Evolutionary conservation across 2,113 vertebrate genomes (phyloP), one percentile per base, ranked within the genome.

Genomic region (Pogona vitticeps): DNA sequence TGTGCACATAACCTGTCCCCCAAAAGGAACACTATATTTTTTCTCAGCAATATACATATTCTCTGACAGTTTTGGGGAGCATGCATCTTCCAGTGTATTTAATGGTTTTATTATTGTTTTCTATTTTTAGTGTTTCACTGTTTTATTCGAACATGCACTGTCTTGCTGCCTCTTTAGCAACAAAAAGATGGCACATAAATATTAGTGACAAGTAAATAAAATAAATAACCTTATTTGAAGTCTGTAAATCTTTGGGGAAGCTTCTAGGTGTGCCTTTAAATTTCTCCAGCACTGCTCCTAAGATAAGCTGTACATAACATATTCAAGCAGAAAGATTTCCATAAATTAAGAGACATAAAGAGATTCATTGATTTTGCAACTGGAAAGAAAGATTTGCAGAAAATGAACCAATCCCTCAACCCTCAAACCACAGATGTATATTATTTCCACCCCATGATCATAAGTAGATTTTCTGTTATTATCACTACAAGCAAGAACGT

Each of bases 331-430:
- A 23, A 61, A 88, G 89, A 71, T 75, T 92, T 92, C 76, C 86
- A 86, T 93, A 87, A 94, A 93, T 93, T 89, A 93, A 91, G 76
- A 89, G 58, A 42, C 26, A 81, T 61, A 91, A 91, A 88, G 3
- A 28, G 61, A 13, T 1, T n/a, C 18, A 73, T 3, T 88, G 85
- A 42, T 80, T 86, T 91, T 83, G 75, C 88, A 15, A 61, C 90
- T 90, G 36, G 58, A 79, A 90, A 89, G 61, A 89, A 89, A 85
- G 18, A 70, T 90, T 92, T 93, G 2, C 40, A 89, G n/a, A 42
- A 93, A 90, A 85, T 59, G 56, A 91, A 0, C 1, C 80, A 88
- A 88, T 90, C 6, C 17, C 52, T 14, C 15, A 17, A 31, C 20
- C 36, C 46, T 86, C 33, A 90, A 83, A 2, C 10, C 86, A 85